A percentile compares a stretch with the other conserved stretches of the same genome.
These are phyloP conservation scores for Pelecanus crispus DNA, from an alignment of 2,113 vertebrate genomes.

Conservation along the genomic window DNA sequence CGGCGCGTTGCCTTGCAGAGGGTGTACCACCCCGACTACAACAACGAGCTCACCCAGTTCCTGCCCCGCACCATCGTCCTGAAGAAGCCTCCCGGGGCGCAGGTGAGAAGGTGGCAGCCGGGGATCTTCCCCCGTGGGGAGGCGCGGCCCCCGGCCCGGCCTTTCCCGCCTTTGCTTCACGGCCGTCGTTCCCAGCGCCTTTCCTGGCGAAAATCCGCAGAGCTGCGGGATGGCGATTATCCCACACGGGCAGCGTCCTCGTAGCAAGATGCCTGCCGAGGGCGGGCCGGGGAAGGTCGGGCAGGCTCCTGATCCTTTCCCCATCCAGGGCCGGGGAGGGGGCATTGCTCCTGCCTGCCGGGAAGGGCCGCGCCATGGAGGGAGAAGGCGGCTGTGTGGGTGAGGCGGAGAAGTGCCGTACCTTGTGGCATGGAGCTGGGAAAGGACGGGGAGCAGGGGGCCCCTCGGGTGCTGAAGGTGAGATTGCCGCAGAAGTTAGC, in stretches of 20 bases:
- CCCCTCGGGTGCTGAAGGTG: rapidly evolving
- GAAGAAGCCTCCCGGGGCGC: slow-evolving; percentile 93
- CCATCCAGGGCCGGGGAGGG: too few relatives aligned
- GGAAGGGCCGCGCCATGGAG: neutral
- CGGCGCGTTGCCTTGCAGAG: slow-evolving; percentile 70
- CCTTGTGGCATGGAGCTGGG: neutral
- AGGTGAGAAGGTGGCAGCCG: too few relatives aligned
- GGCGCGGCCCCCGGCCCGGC: too few relatives aligned
- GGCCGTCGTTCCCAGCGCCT: rapidly evolving
- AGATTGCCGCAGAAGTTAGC: neutral
- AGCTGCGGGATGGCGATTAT: neutral
- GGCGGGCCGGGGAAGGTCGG: too few relatives aligned
- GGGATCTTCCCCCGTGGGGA: too few relatives aligned
- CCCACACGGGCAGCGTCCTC: neutral
- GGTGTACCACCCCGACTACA: slow-evolving; percentile 94
- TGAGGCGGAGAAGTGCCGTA: rapidly evolving
- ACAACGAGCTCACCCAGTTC: slow-evolving; percentile 95
- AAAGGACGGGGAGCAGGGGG: neutral
- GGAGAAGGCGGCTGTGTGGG: neutral
- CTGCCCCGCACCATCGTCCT: slow-evolving; percentile 88
- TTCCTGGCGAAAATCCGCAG: neutral
- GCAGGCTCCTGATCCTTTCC: neutral
- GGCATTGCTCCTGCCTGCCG: neutral
- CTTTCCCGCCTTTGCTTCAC: neutral
- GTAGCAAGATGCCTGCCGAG: neutral